Evolutionary conservation across 2,113 vertebrate species (phyloP), one percentile per base, ranked within the genome.

Genomic region (Varanus salvator): DNA sequence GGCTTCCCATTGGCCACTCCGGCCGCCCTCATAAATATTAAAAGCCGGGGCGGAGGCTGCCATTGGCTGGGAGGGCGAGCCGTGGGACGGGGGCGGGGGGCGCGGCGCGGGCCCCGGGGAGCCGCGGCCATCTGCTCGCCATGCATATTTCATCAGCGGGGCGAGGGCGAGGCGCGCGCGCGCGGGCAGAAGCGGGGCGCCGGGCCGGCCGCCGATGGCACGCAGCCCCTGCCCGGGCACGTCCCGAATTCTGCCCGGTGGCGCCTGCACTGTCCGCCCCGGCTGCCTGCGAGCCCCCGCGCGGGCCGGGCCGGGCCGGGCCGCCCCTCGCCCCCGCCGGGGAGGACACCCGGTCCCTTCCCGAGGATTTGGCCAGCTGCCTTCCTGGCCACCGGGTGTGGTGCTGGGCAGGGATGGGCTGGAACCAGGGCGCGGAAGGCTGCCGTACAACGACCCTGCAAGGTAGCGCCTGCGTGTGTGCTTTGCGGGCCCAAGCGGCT

Each of bases 81-180:
- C 96, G 4, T 92, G 93, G 87, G 95, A 92, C 90, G 92, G 91
- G 90, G 92, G 89, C 91, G 71, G 74, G 75, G 87, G 89, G 88
- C 90, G 87, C 89, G 88, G 95, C 91, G 93, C 91, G 89, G 95
- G 91, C 92, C 92, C 92, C 91, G 92, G 94, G 94, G 92, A 93
- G 90, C 81, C 84, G 93, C 89, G 87, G 97, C 96, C 97, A 97
- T 97, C 97, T 97, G 97, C 96, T 97, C 96, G 68, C 94, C 96
- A 96, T 94, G 96, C 96, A 97, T 97, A 95, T 97, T 97, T 97
- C 96, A 97, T 97, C 96, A 97, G 38, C 38, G 38, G 38, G 38
- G 38, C 38, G 38, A 44, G 38, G 38, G 38, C 38, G 38, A 44
- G 38, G 38, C 38, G 38, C 6, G 14, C 38, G 38, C 38, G 38